These are phyloP conservation scores for Oncopeltus fasciatus DNA, from an alignment of 1,140 invertebrate species.

Conservation along the genomic window DNA sequence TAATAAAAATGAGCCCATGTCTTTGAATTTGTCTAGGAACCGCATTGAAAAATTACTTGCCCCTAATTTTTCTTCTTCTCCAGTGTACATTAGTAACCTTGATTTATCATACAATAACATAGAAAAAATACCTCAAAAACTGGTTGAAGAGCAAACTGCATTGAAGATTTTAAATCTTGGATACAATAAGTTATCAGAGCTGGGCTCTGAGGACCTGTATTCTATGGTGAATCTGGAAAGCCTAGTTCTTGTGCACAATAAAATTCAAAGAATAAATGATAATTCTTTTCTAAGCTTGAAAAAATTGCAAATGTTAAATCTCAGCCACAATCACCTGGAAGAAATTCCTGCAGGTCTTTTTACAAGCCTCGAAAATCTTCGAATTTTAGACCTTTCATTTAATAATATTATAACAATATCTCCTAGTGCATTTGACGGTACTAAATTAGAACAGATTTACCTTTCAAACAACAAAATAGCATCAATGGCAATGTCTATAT, in stretches of 20 bases:
- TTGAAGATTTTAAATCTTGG: constrained; percentile 51
- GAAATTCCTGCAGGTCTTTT: constrained; percentile 68
- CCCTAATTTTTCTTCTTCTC: constrained; percentile 28
- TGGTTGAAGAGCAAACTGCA: constrained; percentile 41
- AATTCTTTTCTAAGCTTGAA: constrained; percentile 58
- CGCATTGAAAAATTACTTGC: constrained; percentile 41
- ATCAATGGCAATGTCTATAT: constrained; percentile 50
- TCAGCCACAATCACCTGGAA: constrained; percentile 59
- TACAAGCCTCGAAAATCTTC: constrained; percentile 52
- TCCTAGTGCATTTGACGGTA: constrained; percentile 63
- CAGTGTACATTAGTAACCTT: constrained; percentile 43
- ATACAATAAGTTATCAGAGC: constrained; percentile 52
- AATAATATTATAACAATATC: constrained; percentile 63
- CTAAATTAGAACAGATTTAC: constrained; percentile 62
- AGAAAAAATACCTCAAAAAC: constrained; percentile 44
- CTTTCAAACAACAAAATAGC: constrained; percentile 63
- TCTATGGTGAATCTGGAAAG: constrained; percentile 55
- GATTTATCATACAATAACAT: constrained; percentile 56
- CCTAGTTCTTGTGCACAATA: constrained; percentile 57
- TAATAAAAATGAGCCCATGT: constrained; percentile 39
- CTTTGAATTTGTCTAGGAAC: constrained; percentile 54
- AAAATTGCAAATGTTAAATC: constrained; percentile 58
- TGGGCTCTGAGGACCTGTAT: constrained; percentile 55
- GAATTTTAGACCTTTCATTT: constrained; percentile 57
- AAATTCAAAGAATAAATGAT: constrained; percentile 48